These are phyloP conservation scores for Halichoerus grypus DNA, from an alignment of 2,113 vertebrate genomes.

Conservation along the genomic window DNA sequence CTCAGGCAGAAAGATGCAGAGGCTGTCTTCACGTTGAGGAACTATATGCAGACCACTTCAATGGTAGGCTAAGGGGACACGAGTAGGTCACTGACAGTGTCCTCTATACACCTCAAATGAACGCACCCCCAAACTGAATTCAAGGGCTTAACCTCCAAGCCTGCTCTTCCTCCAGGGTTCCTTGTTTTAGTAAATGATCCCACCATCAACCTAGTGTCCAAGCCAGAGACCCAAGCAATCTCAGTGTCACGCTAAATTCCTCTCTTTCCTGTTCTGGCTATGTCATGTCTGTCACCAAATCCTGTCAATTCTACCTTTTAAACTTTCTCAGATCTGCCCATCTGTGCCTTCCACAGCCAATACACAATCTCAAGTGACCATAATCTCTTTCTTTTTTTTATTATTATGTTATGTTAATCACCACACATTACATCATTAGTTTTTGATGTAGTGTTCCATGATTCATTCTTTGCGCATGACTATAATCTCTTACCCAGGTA, in stretches of 20 bases:
- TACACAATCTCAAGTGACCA: background rate
- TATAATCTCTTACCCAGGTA: background rate
- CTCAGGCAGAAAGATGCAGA: background rate
- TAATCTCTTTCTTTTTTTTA: background rate
- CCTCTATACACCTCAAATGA: background rate
- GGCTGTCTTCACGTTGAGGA: background rate
- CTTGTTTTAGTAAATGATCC: background rate
- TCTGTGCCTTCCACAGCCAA: background rate
- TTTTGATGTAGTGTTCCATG: too few relatives aligned
- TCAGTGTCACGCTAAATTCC: background rate
- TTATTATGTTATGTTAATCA: too few relatives aligned
- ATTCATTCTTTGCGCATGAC: too few relatives aligned
- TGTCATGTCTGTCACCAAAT: background rate
- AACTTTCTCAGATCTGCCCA: background rate
- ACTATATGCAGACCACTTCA: background rate
- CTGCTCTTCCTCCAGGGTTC: background rate
- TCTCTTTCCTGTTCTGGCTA: background rate
- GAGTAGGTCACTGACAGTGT: background rate
- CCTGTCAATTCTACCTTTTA: background rate
- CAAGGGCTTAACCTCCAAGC: background rate
- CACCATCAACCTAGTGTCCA: background rate
- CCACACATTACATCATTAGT: too few relatives aligned
- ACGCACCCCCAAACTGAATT: background rate
- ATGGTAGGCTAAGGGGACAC: background rate
- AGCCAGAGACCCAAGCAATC: conserved; percentile 14